phyloP scores from a whole-genome alignment of 2,113 vertebrate genomes.

The Mesembrinibis cayennensis region DNA sequence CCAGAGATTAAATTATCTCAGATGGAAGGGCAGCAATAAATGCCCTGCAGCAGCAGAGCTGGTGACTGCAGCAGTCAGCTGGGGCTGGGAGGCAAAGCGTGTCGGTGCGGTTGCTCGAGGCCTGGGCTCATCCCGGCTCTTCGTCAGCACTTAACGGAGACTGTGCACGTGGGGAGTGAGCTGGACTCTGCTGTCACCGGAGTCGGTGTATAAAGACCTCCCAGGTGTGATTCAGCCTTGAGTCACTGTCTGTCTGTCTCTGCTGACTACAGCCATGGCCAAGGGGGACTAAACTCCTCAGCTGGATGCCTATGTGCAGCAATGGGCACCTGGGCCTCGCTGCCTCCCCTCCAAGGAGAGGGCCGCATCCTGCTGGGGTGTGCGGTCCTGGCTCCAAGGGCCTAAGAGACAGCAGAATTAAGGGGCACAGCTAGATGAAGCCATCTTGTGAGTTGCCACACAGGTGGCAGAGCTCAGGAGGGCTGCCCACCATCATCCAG shows the following conservation, averaged over 20 bases:
- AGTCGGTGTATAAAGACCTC: not conserved
- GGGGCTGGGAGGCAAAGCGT: not conserved
- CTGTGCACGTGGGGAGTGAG: accelerated
- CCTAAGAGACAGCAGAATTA: accelerated
- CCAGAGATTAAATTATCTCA: not conserved
- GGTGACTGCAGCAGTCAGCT: not conserved
- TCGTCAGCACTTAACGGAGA: accelerated
- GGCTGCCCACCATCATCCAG: not conserved
- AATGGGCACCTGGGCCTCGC: accelerated
- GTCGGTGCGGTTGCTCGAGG: accelerated
- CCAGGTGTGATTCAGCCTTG: not conserved
- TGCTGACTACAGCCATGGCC: not conserved
- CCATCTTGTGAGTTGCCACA: accelerated
- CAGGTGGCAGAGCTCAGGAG: accelerated
- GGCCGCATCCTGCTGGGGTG: accelerated
- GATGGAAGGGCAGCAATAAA: not conserved
- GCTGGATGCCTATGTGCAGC: not conserved
- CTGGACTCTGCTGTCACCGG: not conserved
- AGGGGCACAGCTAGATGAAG: not conserved
- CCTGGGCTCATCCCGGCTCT: not conserved
- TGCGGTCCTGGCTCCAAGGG: accelerated
- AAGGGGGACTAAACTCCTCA: not conserved
- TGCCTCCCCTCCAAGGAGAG: not conserved
- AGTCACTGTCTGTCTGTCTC: not conserved
- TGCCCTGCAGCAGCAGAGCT: not conserved